Evolutionary conservation across 2,797 vertebrate genomes (phyloP), one percentile per base, ranked within the genome.

Genomic region (Pteronotus mesoamericanus): DNA sequence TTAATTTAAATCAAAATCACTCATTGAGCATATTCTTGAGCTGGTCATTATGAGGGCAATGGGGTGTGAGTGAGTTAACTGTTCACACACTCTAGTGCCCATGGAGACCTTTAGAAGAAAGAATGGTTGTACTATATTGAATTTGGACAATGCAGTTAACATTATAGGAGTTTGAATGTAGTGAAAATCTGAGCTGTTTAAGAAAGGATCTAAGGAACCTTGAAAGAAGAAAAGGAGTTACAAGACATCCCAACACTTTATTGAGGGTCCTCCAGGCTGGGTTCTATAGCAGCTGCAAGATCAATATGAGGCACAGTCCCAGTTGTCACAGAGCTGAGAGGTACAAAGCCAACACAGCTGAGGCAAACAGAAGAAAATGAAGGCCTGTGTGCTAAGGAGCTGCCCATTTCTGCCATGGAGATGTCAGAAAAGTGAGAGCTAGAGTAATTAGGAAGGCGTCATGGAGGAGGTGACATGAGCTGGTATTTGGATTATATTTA

Each of bases 1-100:
- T 74, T 89, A 68, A 89, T 71, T 89, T 61, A 83, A 91, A 71
- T 79, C 86, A 89, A 61, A 95, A 66, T 64, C 44, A 59, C 15
- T 89, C 78, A 34, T 8, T 55, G 29, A 78, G 37, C 29, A 68
- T 16, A 8, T n/a, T 44, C 53, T 46, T 84, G 75, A 72, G 24
- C 39, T 94, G n/a, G 46, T 69, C 14, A 44, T 74, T 75, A 66
- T 3, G 18, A 75, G 64, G 32, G 46, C 82, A 71, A 26, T 61
- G 69, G 21, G 44, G 4, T 48, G 0, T 37, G 26, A 74, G 0
- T 37, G 26, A 74, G 68, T 53, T 46, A 21, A 32, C 29, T 48
- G 9, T 18, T 24, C 34, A 21, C 51, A 57, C 1, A 26, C 15
- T 64, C 39, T 21, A 48, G 44, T 4, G 9, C 1, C 51, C 34